Conservation (phyloP, 2,113 vertebrate species). For the Fukomys damarensis region DNA sequence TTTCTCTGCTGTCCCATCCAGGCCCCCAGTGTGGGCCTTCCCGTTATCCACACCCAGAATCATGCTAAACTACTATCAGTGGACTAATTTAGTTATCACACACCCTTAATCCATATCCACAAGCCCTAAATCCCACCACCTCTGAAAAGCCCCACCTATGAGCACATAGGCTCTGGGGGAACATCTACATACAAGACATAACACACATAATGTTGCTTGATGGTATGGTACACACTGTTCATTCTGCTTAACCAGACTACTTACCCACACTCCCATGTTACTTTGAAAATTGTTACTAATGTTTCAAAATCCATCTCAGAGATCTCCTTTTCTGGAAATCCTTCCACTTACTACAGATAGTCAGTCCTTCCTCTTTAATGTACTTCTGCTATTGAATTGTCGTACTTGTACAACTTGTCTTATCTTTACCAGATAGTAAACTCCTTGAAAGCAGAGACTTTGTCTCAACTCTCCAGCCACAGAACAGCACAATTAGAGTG, state of each 20-base stretch:
- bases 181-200: background rate
- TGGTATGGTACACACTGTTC: background rate
- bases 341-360: background rate
- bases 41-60: background rate
- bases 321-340: background rate
- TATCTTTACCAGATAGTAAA: background rate
- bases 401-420: background rate
- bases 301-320: background rate
- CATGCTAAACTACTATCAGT: background rate
- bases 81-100: background rate
- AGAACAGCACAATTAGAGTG: background rate
- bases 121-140: background rate
- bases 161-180: background rate
- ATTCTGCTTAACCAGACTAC: background rate
- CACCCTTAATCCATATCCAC: background rate
- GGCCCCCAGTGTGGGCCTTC: background rate
- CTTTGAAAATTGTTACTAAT: conserved; percentile 16
- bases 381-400: background rate
- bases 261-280: background rate
- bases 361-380: background rate
- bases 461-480: background rate
- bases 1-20: background rate
- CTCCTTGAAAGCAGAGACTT: background rate
- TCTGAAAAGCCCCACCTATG: background rate
- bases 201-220: background rate